Evolutionary conservation across 2,113 vertebrate genomes (phyloP).

Genomic region (Nothobranchius kuhntae): DNA sequence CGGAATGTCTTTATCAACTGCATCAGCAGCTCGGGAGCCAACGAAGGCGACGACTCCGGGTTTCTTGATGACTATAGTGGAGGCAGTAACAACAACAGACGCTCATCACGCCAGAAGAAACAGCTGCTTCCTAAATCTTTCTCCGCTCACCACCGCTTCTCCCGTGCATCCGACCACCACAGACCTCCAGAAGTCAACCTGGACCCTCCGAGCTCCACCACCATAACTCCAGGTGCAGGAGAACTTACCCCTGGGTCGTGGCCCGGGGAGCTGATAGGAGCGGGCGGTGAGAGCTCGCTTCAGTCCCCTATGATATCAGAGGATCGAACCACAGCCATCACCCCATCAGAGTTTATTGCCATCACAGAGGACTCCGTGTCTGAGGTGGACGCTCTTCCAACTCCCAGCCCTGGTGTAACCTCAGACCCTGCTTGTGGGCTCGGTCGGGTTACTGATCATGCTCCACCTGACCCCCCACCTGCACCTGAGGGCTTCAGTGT

Average conservation of each 20-base stretch:
- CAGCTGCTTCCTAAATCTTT: conserved; percentile 94
- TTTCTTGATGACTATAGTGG: conserved; percentile 87
- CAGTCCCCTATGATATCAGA: conserved; percentile 90
- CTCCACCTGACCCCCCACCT: conserved; percentile 38
- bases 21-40: conserved; percentile 89
- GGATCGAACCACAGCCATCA: conserved; percentile 90
- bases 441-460: conserved; percentile 23
- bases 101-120: conserved; percentile 84
- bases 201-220: conserved; percentile 70
- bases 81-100: conserved; percentile 75
- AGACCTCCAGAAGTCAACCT: conserved; percentile 74
- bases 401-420: conserved; percentile 73
- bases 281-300: conserved; percentile 84
- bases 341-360: conserved; percentile 90
- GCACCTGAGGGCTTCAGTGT: conserved; percentile 74
- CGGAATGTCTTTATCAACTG: conserved; percentile 96
- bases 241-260: conserved; percentile 78
- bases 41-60: conserved; percentile 93
- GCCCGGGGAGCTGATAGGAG: conserved; percentile 80
- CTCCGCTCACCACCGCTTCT: conserved; percentile 91
- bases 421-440: conserved; percentile 32
- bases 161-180: conserved; percentile 81
- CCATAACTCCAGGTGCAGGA: conserved; percentile 42
- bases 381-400: conserved; percentile 84
- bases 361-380: conserved; percentile 93